A percentile compares a stretch with the other conserved stretches of the same genome.
These are phyloP conservation scores for Brachyalestes nurse DNA, from an alignment of 2,797 vertebrate genomes.

Conservation along the genomic window DNA sequence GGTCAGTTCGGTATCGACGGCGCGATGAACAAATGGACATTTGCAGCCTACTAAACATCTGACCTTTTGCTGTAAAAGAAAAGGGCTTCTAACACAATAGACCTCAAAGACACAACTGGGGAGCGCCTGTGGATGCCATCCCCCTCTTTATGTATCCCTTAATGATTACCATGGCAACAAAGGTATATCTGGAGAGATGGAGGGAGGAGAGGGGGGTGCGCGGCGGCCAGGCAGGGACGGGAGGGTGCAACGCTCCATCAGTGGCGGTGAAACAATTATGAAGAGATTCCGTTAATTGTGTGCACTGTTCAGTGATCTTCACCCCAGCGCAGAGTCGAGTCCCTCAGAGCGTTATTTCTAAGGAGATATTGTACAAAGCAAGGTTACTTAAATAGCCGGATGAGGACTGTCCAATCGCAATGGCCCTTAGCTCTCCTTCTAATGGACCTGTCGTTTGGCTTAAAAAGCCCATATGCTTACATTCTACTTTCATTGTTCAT, in stretches of 20 bases:
- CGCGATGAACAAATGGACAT: conserved; percentile 10
- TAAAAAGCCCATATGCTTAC: too few relatives aligned
- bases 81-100: conserved; percentile 41
- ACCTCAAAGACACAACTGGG: conserved; percentile 23
- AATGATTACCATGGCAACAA: conserved; percentile 73
- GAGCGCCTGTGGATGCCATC: conserved; percentile 23
- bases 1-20: background rate
- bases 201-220: background rate
- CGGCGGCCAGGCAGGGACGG: background rate
- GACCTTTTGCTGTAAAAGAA: conserved; percentile 29
- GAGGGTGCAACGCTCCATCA: background rate
- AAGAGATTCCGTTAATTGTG: background rate
- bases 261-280: conserved; percentile 4
- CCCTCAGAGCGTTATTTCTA: background rate
- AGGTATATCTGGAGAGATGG: conserved; percentile 25
- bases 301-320: background rate
- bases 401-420: background rate
- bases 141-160: conserved; percentile 48
- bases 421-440: background rate
- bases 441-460: background rate
- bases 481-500: too few relatives aligned
- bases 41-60: conserved; percentile 19
- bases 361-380: background rate
- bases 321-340: background rate
- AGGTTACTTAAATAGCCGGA: background rate